Evolutionary conservation across 2,797 vertebrate genomes (phyloP), one percentile per base, ranked within the genome.

Genomic region (Falco naumanni): DNA sequence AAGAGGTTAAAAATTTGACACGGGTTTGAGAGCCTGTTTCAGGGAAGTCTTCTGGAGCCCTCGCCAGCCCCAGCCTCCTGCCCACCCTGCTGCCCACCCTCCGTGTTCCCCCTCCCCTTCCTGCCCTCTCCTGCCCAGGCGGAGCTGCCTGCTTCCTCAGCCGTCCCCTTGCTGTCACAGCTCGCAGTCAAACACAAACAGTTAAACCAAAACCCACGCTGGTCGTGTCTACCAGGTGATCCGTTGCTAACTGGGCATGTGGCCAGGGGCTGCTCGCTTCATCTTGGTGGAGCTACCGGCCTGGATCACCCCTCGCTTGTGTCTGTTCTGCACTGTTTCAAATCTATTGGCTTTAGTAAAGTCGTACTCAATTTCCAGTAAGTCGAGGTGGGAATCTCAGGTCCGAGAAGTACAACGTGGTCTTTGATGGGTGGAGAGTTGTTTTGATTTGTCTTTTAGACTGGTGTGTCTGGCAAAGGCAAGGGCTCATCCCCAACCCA

Each of bases 161-260:
- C 61, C 4, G 1, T 25, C 22, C 4, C 14, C 16, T 71, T 4
- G 2, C 41, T 75, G 33, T 6, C 47, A 8, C 4, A 41, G 11
- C 65, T 75, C 0, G 0, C 45, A 21, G 5, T 61, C 4, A 22
- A 72, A 33, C n/a, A 9, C 3, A 20, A n/a, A 2, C 31, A 2
- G 59, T 41, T 53, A 34, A 70, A 41, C 11, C 28, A 31, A 48
- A 1, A 1, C 5, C 0, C 14, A 39, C 43, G 31, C 39, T 70
- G 14, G 5, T 13, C 0, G 0, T 63, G 43, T 34, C 76, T 56
- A 4, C 34, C 1, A 4, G 33, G 39, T 8, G 45, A 57, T 72
- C 20, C 6, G 7, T 29, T 4, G 11, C n/a, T 64, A 7, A 3
- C 37, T 0, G 2, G 63, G 68, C 10, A 0, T 24, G 61, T 13